Conservation (phyloP, 30 jellyfish, hydroid and myxozoan species). For the Mastigias papua region DNA sequence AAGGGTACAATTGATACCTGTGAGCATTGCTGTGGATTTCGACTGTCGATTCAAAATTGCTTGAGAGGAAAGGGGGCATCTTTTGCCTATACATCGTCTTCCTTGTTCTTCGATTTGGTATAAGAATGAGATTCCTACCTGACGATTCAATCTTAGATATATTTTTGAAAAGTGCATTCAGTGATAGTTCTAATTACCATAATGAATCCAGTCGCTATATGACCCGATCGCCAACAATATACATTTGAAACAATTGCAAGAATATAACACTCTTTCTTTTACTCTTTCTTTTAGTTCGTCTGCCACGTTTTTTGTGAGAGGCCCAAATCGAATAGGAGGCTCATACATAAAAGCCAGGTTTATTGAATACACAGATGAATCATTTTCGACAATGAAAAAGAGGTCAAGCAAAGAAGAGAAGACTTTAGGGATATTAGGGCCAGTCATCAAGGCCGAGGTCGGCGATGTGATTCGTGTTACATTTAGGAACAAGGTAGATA, state of each 20-base stretch:
- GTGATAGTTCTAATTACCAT: too few species aligned
- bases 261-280: background rate
- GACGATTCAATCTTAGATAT: too few species aligned
- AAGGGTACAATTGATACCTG: too few species aligned
- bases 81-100: too few species aligned
- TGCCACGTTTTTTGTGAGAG: constrained; percentile 36
- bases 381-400: constrained; percentile 25
- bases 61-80: too few species aligned
- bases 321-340: constrained; percentile 74
- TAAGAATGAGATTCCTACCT: too few species aligned
- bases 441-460: constrained; percentile 74
- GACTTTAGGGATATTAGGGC: constrained; percentile 75
- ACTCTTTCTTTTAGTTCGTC: constrained; percentile 28
- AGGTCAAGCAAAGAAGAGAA: constrained; percentile 7
- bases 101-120: too few species aligned
- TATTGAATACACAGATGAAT: constrained; percentile 59
- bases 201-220: too few species aligned
- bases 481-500: constrained; percentile 65
- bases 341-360: constrained; percentile 62
- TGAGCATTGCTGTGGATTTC: too few species aligned
- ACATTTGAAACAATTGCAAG: background rate
- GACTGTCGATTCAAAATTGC: too few species aligned
- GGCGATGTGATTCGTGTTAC: constrained; percentile 57
- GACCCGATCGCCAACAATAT: too few species aligned
- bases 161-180: too few species aligned